Evolutionary conservation across 2,113 vertebrate genomes (phyloP), one percentile per base, ranked within the genome.

Genomic region (Neomonachus schauinslandi): DNA sequence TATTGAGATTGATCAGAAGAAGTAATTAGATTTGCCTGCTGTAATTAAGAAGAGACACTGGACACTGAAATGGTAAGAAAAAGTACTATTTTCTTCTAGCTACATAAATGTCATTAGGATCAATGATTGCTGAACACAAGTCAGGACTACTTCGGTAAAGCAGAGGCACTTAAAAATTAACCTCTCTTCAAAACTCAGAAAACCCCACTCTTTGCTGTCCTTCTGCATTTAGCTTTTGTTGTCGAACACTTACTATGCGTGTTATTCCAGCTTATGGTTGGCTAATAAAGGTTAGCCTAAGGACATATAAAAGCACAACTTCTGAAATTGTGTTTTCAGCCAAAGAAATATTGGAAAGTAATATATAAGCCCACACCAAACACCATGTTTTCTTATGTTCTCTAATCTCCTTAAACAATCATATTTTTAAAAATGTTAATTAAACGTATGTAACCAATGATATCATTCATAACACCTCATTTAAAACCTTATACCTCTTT

Each of bases 1-100:
- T 98, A 95, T 97, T 98, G 97, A 98, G 72, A 97, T 95, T 97
- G 95, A 96, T 94, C 95, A 97, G 93, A 92, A 95, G 94, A 82
- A 95, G 87, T 86, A 98, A 98, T 98, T 98, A 96, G 96, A 46
- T 95, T 97, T 97, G 83, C 96, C 94, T 94, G 69, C 96, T 97
- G 93, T 92, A 98, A 98, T 83, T 59, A 84, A 77, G 65, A 97
- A 96, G 83, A 89, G 51, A 84, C n/a, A 89, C 1, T 84, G 57
- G 90, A 42, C 51, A 74, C 65, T 84, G 95, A 95, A 96, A 87
- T 87, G 80, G 42, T 83, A 96, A 93, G 83, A 84, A 93, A 93
- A 95, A 94, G 67, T 71, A 12, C 88, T 87, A 77, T 95, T 97
- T 96, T 89, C 83, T 95, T 71, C 16, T 59, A 85, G 71, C 21